A percentile compares a stretch with the other conserved stretches of the same genome.
Evolutionary conservation across 2,113 vertebrate genomes (phyloP).

Genomic region (Poecile atricapillus): DNA sequence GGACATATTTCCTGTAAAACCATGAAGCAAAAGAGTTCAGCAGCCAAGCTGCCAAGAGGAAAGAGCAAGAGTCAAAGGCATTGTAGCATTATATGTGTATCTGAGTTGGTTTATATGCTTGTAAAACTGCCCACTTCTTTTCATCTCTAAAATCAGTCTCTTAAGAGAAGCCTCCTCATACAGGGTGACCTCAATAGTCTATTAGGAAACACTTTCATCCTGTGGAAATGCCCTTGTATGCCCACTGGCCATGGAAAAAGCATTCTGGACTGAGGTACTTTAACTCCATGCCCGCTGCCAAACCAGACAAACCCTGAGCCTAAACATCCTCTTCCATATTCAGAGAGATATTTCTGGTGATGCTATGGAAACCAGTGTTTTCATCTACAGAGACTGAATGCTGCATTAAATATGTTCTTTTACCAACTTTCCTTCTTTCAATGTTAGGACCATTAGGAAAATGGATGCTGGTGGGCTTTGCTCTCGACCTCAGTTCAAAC

Average conservation of each 20-base stretch:
- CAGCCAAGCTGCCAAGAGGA: neutral
- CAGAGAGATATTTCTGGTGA: neutral
- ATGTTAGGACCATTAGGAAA: neutral
- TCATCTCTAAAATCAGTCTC: neutral
- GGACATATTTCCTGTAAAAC: neutral
- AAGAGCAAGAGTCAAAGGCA: neutral
- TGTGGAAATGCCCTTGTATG: neutral
- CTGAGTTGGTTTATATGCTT: neutral
- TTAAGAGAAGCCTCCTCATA: neutral
- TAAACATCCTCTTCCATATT: neutral
- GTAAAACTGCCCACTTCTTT: neutral
- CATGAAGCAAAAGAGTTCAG: neutral
- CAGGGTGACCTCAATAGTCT: neutral
- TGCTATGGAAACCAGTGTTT: neutral
- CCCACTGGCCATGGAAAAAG: neutral
- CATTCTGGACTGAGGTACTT: neutral
- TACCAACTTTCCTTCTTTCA: neutral
- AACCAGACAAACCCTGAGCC: neutral
- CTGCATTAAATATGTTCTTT: neutral
- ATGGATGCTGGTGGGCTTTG: neutral
- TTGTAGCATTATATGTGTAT: neutral
- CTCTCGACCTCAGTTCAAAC: conserved; percentile 33
- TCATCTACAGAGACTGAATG: neutral
- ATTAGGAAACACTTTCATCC: neutral
- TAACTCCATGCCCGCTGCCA: neutral